Evolutionary conservation across 2,113 vertebrate genomes (phyloP), one percentile per base, ranked within the genome.

Genomic region (Paracanthobrama guichenoti): DNA sequence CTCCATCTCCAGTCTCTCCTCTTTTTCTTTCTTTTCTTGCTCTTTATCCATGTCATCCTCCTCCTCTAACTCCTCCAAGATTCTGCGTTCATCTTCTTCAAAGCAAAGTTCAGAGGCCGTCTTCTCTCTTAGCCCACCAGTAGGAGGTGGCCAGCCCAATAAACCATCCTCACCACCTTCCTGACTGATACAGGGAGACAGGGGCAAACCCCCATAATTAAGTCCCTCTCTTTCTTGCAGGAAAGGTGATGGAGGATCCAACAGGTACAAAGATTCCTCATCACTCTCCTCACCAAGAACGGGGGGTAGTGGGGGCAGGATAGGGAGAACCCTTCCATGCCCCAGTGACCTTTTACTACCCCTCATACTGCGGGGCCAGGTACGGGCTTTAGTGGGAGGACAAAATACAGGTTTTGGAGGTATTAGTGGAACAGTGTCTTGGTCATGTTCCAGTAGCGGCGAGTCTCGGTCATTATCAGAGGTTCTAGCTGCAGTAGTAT

Each of bases 21-120:
- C 90, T 84, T 93, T 89, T 31, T 87, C 91, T 78, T 84, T 89
- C 26, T 90, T 86, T 72, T 81, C 85, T 28, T 14, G 62, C 14
- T 75, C 66, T 39, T 18, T 48, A 31, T 83, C 39, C 1, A 88
- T 90, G 88, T 92, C 91, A 92, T 86, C 83, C 9, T 88, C 88
- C 86, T 91, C 91, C 87, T 94, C 94, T 9, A 95, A 91, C 88
- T 98, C 97, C 91, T 96, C 93, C 78, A 98, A 94, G 86, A 99
- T 96, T 92, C 93, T 93, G 44, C 92, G 95, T 89, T 99, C 98
- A 67, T 99, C 97, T 89, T 98, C 97, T 91, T 99, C 98, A 92
- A 99, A 99, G 88, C 95, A 95, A 69, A 99, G 94, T 89, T 99
- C 97, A 0, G 98, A 99, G 82, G 97, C 96, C 0, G 97, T 98